These are phyloP conservation scores for Heterotilapia buettikoferi DNA, from an alignment of 2,113 vertebrate genomes.

Conservation along the genomic window DNA sequence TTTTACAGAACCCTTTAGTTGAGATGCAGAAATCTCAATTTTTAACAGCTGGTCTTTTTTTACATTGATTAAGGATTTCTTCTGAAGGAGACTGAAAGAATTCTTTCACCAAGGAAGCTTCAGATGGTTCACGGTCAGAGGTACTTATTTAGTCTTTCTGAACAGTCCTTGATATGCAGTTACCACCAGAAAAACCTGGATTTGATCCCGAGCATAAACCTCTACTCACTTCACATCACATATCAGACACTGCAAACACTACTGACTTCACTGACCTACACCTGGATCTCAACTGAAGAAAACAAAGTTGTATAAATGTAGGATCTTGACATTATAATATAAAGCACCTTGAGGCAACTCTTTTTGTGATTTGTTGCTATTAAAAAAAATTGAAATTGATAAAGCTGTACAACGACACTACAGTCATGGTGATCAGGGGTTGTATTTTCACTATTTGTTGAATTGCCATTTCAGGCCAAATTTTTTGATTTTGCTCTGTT, in stretches of 20 bases:
- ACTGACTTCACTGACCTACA: not conserved
- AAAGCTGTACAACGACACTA: not conserved
- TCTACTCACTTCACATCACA: not conserved
- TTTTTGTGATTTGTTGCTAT: not conserved
- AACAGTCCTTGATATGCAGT: not conserved
- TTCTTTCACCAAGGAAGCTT: not conserved
- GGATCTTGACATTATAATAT: not conserved
- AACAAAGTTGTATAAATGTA: not conserved
- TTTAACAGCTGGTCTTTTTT: not conserved
- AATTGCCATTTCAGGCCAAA: not conserved
- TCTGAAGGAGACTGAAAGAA: not conserved
- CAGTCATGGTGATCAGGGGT: not conserved
- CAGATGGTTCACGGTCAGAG: not conserved
- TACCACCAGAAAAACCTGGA: not conserved
- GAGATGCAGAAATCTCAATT: not conserved
- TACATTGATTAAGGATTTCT: not conserved
- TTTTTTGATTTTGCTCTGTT: not conserved
- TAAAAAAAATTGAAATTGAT: rapidly evolving
- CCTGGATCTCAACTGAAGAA: not conserved
- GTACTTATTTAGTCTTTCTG: not conserved
- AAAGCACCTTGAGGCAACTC: not conserved
- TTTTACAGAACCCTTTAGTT: not conserved
- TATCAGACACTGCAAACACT: not conserved
- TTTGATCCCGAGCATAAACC: not conserved
- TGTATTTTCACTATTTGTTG: not conserved